These are phyloP conservation scores for Calidris pugnax DNA, from an alignment of 2,113 vertebrate genomes.

Conservation along the genomic window DNA sequence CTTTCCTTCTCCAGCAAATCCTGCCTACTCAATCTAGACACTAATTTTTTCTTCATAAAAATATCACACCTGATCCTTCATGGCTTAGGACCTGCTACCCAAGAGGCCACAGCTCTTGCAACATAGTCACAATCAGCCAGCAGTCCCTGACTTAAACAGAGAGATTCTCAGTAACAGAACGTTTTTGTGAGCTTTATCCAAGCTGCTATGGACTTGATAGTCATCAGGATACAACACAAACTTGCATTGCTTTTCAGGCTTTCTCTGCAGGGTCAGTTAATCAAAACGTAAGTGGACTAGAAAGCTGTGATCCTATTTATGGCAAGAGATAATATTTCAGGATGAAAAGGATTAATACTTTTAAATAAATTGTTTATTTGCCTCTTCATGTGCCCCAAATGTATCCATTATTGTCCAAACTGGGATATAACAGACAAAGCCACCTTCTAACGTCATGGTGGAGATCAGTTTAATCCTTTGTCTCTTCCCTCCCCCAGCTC, in stretches of 20 bases:
- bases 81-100: background rate
- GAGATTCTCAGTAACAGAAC: background rate
- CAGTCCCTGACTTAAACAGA: background rate
- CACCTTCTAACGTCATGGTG: slow-evolving; percentile 43
- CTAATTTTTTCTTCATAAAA: background rate
- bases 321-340: slow-evolving; percentile 7
- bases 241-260: background rate
- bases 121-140: background rate
- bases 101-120: background rate
- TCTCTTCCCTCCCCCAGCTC: slow-evolving; percentile 47
- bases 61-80: background rate
- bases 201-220: background rate
- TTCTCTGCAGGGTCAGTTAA: background rate
- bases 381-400: background rate
- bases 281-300: background rate
- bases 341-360: slow-evolving; percentile 49
- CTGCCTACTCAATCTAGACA: background rate
- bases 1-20: background rate
- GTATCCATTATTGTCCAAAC: background rate
- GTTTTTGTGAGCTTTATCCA: background rate
- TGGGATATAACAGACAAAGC: slow-evolving; percentile 29
- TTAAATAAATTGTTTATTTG: slow-evolving; percentile 40
- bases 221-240: background rate
- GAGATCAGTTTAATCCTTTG: slow-evolving; percentile 50
- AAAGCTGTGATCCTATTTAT: slow-evolving; percentile 15